Conservation (phyloP, 92 coral and sea anemone species). For the Epizoanthus scotinus region DNA sequence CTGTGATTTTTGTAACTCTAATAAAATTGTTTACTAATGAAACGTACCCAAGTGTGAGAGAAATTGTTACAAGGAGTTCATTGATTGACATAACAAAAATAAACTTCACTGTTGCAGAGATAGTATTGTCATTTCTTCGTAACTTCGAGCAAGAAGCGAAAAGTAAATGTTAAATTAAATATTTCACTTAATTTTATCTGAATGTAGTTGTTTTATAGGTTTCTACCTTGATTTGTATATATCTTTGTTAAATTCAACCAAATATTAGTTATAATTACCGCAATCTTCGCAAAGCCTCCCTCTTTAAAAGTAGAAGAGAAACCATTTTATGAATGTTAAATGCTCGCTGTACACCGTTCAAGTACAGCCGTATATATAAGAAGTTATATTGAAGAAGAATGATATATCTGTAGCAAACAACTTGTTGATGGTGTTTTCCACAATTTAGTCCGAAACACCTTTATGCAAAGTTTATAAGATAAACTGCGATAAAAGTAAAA, state of each 20-base stretch:
- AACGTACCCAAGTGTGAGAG: background rate
- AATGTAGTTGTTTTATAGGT: slow-evolving; percentile 53
- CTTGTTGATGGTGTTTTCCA: background rate
- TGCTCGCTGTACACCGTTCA: background rate
- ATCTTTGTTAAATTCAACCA: slow-evolving; percentile 23
- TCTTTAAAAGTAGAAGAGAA: background rate
- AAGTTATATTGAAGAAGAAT: background rate
- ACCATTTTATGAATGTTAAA: background rate
- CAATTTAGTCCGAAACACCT: background rate
- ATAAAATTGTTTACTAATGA: slow-evolving; percentile 17
- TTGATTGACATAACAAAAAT: background rate
- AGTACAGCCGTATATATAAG: background rate
- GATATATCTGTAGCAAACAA: background rate
- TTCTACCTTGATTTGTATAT: background rate
- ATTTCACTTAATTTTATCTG: slow-evolving; percentile 50
- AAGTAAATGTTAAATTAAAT: slow-evolving; percentile 39
- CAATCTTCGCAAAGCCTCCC: background rate
- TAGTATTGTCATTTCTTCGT: slow-evolving; percentile 8
- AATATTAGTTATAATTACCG: slow-evolving; percentile 12
- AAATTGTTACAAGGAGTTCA: background rate
- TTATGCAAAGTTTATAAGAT: slow-evolving; percentile 30
- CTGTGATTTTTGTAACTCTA: slow-evolving; percentile 20
- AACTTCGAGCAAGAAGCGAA: background rate
- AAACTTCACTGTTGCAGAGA: background rate
- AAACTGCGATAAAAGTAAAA: slow-evolving; percentile 13